A percentile compares a stretch with the other conserved stretches of the same genome.
These are phyloP conservation scores for Phorcus lineatus DNA, from an alignment of 2,888 invertebrate genomes.

Conservation along the genomic window DNA sequence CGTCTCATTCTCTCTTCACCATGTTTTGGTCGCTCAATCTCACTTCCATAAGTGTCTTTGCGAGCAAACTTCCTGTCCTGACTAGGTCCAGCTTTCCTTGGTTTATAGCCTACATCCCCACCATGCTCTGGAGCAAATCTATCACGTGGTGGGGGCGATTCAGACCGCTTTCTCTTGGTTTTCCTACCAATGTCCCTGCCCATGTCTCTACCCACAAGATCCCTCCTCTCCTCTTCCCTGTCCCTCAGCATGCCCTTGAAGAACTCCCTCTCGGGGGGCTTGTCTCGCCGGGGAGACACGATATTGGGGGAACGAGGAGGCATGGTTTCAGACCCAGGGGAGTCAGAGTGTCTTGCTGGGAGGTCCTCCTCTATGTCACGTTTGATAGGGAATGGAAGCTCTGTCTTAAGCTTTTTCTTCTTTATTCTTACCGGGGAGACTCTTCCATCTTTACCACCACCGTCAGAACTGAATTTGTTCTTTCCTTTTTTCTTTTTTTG, in stretches of 20 bases:
- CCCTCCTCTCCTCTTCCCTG: slow-evolving; percentile 40
- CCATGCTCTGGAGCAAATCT: slow-evolving; percentile 35
- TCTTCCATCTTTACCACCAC: not conserved
- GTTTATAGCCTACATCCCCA: slow-evolving; percentile 26
- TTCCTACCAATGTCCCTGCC: slow-evolving; percentile 26
- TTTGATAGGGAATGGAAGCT: not conserved
- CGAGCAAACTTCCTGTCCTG: slow-evolving; percentile 14
- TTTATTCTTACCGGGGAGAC: slow-evolving; percentile 15
- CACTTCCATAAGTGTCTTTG: not conserved
- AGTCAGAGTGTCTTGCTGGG: slow-evolving; percentile 16
- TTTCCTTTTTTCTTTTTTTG: slow-evolving; percentile 51
- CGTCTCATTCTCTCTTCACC: not conserved
- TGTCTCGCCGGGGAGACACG: not conserved
- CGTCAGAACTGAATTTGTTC: slow-evolving; percentile 2
- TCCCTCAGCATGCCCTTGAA: slow-evolving; percentile 24
- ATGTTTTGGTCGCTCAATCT: not conserved
- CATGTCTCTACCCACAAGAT: slow-evolving; percentile 37
- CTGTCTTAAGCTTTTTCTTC: slow-evolving; percentile 29
- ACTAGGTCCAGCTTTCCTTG: slow-evolving; percentile 9
- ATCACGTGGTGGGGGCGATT: slow-evolving; percentile 36
- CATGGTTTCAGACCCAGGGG: not conserved
- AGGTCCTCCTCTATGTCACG: slow-evolving; percentile 22
- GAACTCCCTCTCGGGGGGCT: slow-evolving; percentile 4
- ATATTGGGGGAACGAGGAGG: not conserved
- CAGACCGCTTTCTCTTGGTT: slow-evolving; percentile 37